phyloP scores from a whole-genome alignment of 1,140 invertebrate species.

The Uloborus diversus region DNA sequence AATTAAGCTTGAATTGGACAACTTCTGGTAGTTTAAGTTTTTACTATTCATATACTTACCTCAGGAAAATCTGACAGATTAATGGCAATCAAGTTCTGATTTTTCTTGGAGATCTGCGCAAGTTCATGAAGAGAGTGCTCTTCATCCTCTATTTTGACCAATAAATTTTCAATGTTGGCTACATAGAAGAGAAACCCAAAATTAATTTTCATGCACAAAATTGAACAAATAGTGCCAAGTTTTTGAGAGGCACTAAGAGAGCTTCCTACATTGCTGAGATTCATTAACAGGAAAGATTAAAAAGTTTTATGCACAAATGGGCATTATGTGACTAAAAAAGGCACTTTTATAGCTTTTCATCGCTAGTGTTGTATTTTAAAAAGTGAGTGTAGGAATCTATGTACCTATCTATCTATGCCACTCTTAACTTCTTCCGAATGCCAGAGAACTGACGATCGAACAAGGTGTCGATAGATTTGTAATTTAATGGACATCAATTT shows the following conservation, averaged over 20 bases:
- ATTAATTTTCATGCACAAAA: neutral
- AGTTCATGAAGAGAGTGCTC: slow-evolving; percentile 87
- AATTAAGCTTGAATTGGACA: no score
- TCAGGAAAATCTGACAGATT: slow-evolving; percentile 86
- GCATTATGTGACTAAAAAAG: neutral
- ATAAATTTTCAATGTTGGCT: slow-evolving; percentile 80
- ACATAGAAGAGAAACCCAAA: slow-evolving; percentile 57
- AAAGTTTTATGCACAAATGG: neutral
- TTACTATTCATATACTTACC: slow-evolving; percentile 56
- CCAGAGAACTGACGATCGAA: no score
- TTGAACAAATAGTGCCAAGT: no score
- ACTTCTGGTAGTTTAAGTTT: neutral
- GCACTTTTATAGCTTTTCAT: neutral
- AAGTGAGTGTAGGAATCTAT: no score
- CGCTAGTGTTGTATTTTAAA: no score
- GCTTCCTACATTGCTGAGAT: neutral
- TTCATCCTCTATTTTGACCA: slow-evolving; percentile 80
- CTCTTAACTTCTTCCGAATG: no score
- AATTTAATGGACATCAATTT: neutral
- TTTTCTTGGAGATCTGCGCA: slow-evolving; percentile 86
- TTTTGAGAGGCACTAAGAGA: no score
- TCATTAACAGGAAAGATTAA: neutral
- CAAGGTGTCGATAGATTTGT: neutral
- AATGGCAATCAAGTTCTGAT: slow-evolving; percentile 84
- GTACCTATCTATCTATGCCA: no score